Percentiles rank a stretch among this genome's conserved stretches.
phyloP scores from a whole-genome alignment of 2,888 invertebrate genomes.

The Melieria omissa region DNA sequence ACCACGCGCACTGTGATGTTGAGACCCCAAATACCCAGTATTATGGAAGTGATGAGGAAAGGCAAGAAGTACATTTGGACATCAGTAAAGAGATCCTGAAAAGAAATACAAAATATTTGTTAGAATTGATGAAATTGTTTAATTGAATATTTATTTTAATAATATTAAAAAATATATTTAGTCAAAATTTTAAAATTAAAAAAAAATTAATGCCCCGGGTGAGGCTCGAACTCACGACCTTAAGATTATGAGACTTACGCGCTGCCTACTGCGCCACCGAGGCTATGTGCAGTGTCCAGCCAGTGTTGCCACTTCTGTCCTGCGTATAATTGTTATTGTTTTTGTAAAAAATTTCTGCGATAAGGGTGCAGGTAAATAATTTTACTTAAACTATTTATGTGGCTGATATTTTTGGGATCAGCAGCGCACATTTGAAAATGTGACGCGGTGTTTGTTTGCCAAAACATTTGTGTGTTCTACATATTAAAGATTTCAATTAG shows the following conservation, averaged over 20 bases:
- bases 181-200: constrained; percentile 21
- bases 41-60: constrained; percentile 61
- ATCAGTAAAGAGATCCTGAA: constrained; percentile 52
- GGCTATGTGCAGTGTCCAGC: constrained; percentile 18
- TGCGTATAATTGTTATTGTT: too few species aligned
- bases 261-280: constrained; percentile 53
- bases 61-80: constrained; percentile 62
- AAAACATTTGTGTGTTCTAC: too few species aligned
- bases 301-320: too few species aligned
- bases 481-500: too few species aligned
- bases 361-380: too few species aligned
- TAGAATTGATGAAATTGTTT: not conserved
- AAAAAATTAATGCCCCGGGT: constrained; percentile 44
- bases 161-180: not conserved
- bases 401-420: too few species aligned
- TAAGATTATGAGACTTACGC: constrained; percentile 52
- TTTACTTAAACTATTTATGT: too few species aligned
- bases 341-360: too few species aligned
- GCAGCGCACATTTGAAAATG: too few species aligned
- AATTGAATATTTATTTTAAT: not conserved
- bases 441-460: too few species aligned
- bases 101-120: constrained; percentile 20
- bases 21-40: constrained; percentile 62
- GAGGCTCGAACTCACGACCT: constrained; percentile 51
- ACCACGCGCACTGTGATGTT: constrained; percentile 63